Base-by-base conservation (phyloP, 2,888 invertebrate species). In the Leptinotarsa peninsularis region DNA sequence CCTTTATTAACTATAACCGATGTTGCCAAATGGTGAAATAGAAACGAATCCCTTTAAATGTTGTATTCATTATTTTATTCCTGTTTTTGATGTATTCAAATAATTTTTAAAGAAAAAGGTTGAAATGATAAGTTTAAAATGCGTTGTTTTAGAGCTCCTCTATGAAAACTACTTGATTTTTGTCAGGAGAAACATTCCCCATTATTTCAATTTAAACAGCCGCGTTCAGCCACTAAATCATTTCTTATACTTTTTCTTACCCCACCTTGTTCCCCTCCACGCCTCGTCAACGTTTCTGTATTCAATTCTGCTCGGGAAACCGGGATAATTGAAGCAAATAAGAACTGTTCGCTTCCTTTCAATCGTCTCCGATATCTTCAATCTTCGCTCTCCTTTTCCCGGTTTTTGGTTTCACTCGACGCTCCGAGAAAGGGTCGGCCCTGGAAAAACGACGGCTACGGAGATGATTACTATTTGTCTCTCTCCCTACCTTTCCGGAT, bases 381-480 rank as follows among this genome's bases (percentile, higher is more conserved):
- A 33, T 33, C 27, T 58, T 63, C 33, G 14, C n/a, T 63, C 63
- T 27, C 33, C n/a, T 7, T 15, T 18, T n/a, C 63, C 17, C 5
- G 18, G 43, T 43, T n/a, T n/a, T 63, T 14, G 63, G 63, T 63
- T 58, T 63, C 63, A 43, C 63, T 63, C 63, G 43, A n/a, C 27
- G 14, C 33, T 4, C 13, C 4, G 17, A 33, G 50, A 14, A 50
- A 52, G 71, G 60, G 68, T 18, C 60, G 71, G 17, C 49, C 43
- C 63, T 17, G n/a, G 72, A 76, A 78, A 78, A 78, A 72, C 74
- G 78, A 76, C 74, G 78, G 76, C 78, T 72, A 74, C 49, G 69
- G 74, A 71, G 73, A 73, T 76, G 78, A 78, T 78, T 74, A 72
- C 76, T 75, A 71, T 75, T 72, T 78, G 67, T 78, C 78, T 76